Conservation (phyloP, 2,888 invertebrate genomes). For the Pyrocoelia pectoralis region DNA sequence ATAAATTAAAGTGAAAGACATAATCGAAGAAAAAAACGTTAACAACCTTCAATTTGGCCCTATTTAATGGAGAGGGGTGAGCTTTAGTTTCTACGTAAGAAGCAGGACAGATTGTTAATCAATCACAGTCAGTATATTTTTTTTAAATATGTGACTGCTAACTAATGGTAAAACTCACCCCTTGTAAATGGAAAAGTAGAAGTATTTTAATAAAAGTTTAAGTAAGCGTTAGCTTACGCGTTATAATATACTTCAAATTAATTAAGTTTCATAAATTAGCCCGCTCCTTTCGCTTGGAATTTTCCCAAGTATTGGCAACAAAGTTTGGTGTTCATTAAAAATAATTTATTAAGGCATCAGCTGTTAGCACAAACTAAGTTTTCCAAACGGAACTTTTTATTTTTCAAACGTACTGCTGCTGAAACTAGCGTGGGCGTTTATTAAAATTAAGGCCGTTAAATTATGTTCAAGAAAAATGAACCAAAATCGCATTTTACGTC, state of each 20-base stretch:
- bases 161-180: neutral
- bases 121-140: constrained; percentile 1
- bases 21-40: too few relatives aligned
- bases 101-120: neutral
- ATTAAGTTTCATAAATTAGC: constrained; percentile 29
- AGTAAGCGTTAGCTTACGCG: constrained; percentile 15
- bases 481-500: neutral
- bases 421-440: too few relatives aligned
- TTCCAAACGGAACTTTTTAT: constrained; percentile 25
- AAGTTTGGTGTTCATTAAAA: constrained; percentile 36
- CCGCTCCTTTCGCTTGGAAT: constrained; percentile 18
- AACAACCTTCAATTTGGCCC: too few relatives aligned
- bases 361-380: constrained; percentile 31
- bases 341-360: constrained; percentile 37
- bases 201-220: constrained; percentile 1
- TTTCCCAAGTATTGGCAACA: constrained; percentile 23
- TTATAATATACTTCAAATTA: constrained; percentile 27
- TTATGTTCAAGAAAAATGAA: too few relatives aligned
- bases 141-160: neutral
- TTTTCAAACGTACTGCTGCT: constrained; percentile 21
- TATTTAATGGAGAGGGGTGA: neutral
- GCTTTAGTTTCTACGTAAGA: neutral
- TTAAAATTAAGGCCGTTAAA: too few relatives aligned
- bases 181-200: neutral
- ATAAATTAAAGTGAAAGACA: too few relatives aligned